These are phyloP conservation scores for Chelmon rostratus DNA, from an alignment of 2,797 vertebrate species.

Conservation along the genomic window DNA sequence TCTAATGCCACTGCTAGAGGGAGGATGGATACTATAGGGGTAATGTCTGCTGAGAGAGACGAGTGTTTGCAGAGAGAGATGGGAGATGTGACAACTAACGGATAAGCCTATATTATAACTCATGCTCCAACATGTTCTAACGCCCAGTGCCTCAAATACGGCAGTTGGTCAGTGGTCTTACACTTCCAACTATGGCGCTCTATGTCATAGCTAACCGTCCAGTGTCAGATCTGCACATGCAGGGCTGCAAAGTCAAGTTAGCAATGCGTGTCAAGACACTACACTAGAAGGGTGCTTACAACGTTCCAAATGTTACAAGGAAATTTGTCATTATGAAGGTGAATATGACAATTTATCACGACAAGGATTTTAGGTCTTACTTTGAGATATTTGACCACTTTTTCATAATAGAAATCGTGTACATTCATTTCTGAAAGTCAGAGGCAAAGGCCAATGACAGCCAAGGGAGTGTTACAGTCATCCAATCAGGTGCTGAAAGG, in stretches of 20 bases:
- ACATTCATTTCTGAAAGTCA: not conserved
- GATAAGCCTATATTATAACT: constrained; percentile 2
- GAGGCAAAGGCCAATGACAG: not conserved
- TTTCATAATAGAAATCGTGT: not conserved
- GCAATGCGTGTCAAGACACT: too few relatives aligned
- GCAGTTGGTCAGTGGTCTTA: too few relatives aligned
- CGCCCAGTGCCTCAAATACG: too few relatives aligned
- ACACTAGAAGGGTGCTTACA: too few relatives aligned
- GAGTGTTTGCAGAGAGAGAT: not conserved
- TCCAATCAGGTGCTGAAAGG: not conserved
- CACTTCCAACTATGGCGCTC: too few relatives aligned
- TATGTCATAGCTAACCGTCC: too few relatives aligned
- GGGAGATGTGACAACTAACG: constrained; percentile 1
- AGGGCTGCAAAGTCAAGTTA: too few relatives aligned
- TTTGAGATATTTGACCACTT: not conserved
- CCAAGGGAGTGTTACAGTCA: not conserved
- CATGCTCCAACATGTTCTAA: not conserved
- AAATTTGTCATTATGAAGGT: too few relatives aligned
- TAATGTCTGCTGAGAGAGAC: constrained; percentile 32
- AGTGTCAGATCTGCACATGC: too few relatives aligned
- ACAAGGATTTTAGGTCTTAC: not conserved
- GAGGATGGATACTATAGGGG: constrained; percentile 36
- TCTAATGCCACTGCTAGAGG: constrained; percentile 30
- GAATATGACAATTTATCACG: not conserved
- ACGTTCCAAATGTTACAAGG: too few relatives aligned